Evolutionary conservation across 2,797 vertebrate species (phyloP), one percentile per base, ranked within the genome.

Genomic region (Macrochelys suwanniensis): DNA sequence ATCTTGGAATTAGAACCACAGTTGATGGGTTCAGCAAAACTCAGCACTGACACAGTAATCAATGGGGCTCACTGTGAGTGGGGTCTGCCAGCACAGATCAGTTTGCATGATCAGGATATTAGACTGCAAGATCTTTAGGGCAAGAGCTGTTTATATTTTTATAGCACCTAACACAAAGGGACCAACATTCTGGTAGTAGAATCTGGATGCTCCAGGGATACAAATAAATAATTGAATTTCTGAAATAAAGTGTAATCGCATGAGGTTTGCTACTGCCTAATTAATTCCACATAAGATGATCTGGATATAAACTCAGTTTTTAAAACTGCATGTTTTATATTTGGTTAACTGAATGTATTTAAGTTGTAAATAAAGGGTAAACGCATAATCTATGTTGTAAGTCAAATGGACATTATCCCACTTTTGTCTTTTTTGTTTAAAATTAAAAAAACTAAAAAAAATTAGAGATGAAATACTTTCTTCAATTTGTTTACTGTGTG

Each of bases 111-210:
- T 54, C 47, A 85, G 54, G 57, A 87, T 85, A 4, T 26, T 16
- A 89, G 49, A 42, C 28, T 50, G 4, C 26, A 74, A 49, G 54
- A 47, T 42, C 71, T 56, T 25, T 47, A 56, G 21, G 56, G 26
- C 33, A 89, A 54, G 31, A n/a, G 19, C 65, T 37, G 86, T 94
- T 87, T 93, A 83, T 25, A 45, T 95, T 87, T 93, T 83, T 28
- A 49, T 94, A 42, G 85, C 76, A 16, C 2, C 5, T 61, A 82
- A 84, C 28, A 61, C 91, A 93, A 53, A 6, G 23, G 49, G 92
- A 28, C 37, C 12, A 31, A 31, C 25, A 5, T 12, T 65, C 57
- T 76, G 71, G 49, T 82, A 90, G 80, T 6, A 57, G 33, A 53
- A 76, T 49, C 21, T 53, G 54, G 37, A 57, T 50, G 79, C 57